phyloP scores from a whole-genome alignment of 2,888 invertebrate genomes.

The Meiosimyza platycephala region DNA sequence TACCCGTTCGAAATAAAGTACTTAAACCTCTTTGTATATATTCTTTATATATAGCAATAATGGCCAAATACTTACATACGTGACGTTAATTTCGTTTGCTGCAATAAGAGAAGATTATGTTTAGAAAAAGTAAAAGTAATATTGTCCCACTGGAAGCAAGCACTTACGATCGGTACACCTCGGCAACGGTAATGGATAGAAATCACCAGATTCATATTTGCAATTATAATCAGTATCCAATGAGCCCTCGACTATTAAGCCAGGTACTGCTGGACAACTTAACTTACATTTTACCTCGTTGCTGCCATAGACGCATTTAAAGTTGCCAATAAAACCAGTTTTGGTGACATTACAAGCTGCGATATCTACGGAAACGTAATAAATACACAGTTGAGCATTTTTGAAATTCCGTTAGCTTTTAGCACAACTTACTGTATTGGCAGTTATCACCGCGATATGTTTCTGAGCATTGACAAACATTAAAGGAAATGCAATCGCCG shows the following conservation, averaged over 20 bases:
- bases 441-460: conserved; percentile 69
- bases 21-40: too few species aligned
- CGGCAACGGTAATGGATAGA: conserved; percentile 77
- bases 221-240: conserved; percentile 76
- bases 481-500: conserved; percentile 80
- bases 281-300: conserved; percentile 74
- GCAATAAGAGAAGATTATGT: neutral
- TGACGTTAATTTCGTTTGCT: too few species aligned
- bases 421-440: conserved; percentile 56
- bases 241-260: conserved; percentile 73
- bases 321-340: conserved; percentile 81
- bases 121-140: too few species aligned
- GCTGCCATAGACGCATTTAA: conserved; percentile 75
- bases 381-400: neutral
- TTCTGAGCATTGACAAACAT: conserved; percentile 82
- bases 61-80: too few species aligned
- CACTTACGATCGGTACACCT: conserved; percentile 76
- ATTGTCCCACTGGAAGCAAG: neutral
- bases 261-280: conserved; percentile 72
- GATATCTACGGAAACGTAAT: conserved; percentile 67
- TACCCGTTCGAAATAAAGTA: too few species aligned
- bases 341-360: conserved; percentile 70
- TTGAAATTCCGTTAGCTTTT: neutral
- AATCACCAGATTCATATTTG: conserved; percentile 74
- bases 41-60: too few species aligned